These are phyloP conservation scores for Dendronephthya gigantea DNA, from an alignment of 64 coral and sea anemone species.

Conservation along the genomic window DNA sequence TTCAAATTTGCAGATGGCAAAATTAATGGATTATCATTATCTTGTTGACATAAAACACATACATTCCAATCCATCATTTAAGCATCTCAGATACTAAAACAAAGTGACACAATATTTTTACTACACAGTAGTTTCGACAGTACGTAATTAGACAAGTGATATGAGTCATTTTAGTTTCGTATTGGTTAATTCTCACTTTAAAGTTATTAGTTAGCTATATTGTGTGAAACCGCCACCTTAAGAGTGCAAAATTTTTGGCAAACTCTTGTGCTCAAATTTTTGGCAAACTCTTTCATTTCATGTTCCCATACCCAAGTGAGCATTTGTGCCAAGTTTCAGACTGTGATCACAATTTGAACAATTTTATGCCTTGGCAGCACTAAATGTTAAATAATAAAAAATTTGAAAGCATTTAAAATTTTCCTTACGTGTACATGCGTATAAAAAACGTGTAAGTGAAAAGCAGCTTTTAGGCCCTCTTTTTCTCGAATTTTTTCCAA, in stretches of 20 bases:
- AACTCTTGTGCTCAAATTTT: conserved; percentile 10
- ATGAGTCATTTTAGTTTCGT: no score
- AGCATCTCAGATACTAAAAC: not conserved
- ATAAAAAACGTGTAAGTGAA: no score
- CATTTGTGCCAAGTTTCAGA: conserved; percentile 10
- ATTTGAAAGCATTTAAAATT: no score
- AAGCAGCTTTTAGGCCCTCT: no score
- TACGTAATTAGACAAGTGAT: no score
- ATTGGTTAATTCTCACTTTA: no score
- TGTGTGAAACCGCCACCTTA: no score
- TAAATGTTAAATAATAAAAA: no score
- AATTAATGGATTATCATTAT: not conserved
- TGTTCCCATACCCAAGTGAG: not conserved
- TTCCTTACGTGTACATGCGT: no score
- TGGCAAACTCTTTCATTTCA: not conserved
- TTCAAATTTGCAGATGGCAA: conserved; percentile 17
- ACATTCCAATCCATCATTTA: not conserved
- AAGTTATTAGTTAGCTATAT: no score
- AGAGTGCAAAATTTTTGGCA: no score
- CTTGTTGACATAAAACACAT: conserved; percentile 9
- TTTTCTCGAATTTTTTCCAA: no score
- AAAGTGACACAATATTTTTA: not conserved
- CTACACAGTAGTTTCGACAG: not conserved
- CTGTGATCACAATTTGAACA: conserved; percentile 15
- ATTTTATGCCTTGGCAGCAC: not conserved